Evolutionary conservation across 2,888 invertebrate species (phyloP).

Genomic region (Thereva unica): DNA sequence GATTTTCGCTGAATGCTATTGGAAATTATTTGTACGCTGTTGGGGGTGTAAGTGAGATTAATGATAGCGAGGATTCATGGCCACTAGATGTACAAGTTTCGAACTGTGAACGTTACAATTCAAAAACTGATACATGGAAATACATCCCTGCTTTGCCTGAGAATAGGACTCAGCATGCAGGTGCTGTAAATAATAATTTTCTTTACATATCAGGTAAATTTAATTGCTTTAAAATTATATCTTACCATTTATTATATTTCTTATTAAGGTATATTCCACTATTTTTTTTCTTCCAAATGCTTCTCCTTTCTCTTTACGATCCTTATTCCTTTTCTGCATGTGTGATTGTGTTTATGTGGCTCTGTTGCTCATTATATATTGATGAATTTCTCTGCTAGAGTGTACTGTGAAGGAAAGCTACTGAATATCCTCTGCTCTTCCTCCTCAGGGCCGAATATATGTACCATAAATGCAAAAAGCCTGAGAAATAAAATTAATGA

Average conservation of each 20-base stretch:
- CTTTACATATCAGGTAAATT: slow-evolving; percentile 54
- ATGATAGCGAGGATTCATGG: slow-evolving; percentile 58
- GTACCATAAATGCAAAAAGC: too few species aligned
- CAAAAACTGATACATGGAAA: slow-evolving; percentile 63
- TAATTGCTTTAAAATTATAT: not conserved
- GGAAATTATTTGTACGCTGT: slow-evolving; percentile 63
- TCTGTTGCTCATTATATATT: too few species aligned
- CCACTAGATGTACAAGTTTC: slow-evolving; percentile 51
- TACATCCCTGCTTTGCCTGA: slow-evolving; percentile 62
- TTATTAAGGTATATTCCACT: too few species aligned
- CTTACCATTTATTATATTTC: too few species aligned
- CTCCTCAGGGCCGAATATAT: too few species aligned
- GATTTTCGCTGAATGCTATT: slow-evolving; percentile 68
- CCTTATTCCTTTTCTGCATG: too few species aligned
- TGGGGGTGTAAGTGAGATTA: slow-evolving; percentile 66
- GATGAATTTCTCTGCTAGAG: too few species aligned
- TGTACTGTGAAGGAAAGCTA: too few species aligned
- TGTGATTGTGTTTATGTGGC: not conserved
- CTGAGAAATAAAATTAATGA: too few species aligned
- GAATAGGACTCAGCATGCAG: slow-evolving; percentile 66
- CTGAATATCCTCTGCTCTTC: too few species aligned
- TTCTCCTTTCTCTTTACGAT: too few species aligned
- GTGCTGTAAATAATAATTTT: slow-evolving; percentile 55
- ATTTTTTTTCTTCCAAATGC: too few species aligned
- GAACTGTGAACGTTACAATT: slow-evolving; percentile 66